Percentiles rank a stretch among this genome's conserved stretches.
Evolutionary conservation across 2,797 vertebrate genomes (phyloP).

Genomic region (Scolopax bukidnonensis): DNA sequence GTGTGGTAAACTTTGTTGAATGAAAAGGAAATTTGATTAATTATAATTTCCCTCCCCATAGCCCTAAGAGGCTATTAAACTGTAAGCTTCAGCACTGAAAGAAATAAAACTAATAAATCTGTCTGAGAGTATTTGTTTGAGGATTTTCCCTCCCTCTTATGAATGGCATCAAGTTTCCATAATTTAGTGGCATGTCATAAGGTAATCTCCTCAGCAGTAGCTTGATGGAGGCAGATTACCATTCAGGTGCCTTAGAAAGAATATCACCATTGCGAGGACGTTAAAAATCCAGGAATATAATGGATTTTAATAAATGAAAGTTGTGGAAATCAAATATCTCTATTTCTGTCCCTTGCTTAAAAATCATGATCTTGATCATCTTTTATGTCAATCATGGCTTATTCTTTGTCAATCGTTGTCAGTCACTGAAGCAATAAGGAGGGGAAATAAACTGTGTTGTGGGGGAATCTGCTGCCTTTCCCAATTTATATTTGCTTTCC

Average conservation of each 20-base stretch:
- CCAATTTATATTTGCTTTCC: background rate
- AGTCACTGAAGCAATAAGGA: background rate
- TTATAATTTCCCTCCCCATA: background rate
- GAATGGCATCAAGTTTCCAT: background rate
- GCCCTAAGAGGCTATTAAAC: background rate
- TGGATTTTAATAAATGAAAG: background rate
- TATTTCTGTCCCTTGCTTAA: background rate
- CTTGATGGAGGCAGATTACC: background rate
- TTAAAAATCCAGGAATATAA: background rate
- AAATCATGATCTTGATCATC: background rate
- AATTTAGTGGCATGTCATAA: background rate
- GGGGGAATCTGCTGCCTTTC: background rate
- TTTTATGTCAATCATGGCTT: background rate
- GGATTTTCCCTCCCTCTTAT: background rate
- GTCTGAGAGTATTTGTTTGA: background rate
- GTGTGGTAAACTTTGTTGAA: background rate
- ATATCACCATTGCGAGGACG: background rate
- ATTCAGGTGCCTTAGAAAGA: background rate
- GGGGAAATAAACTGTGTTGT: background rate
- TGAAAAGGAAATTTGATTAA: background rate
- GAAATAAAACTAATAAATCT: conserved; percentile 23
- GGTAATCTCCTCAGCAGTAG: background rate
- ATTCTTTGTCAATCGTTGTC: rapidly evolving
- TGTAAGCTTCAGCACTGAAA: background rate
- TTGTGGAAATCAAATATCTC: background rate